Evolutionary conservation across 1,140 invertebrate species (phyloP).

Genomic region (Nephila pilipes): DNA sequence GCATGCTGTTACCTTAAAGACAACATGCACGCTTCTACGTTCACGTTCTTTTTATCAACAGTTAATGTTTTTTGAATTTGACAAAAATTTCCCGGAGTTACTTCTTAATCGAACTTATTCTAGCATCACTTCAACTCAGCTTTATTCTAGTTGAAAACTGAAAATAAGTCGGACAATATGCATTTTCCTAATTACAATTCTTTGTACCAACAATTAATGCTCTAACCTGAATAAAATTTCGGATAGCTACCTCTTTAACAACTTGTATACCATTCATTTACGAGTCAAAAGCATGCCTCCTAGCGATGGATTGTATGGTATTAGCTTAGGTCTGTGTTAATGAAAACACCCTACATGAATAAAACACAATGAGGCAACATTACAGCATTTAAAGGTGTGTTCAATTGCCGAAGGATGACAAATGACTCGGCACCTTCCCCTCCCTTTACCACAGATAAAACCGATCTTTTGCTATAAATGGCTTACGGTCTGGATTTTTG

Average conservation of each 20-base stretch:
- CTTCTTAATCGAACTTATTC: too few relatives aligned
- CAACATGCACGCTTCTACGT: too few relatives aligned
- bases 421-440: neutral
- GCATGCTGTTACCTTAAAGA: too few relatives aligned
- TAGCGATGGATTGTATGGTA: neutral
- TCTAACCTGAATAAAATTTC: neutral
- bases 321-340: neutral
- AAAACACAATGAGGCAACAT: constrained; percentile 25
- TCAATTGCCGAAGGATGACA: constrained; percentile 50
- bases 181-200: too few relatives aligned
- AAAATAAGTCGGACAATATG: too few relatives aligned
- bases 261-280: neutral
- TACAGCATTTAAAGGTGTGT: constrained; percentile 29
- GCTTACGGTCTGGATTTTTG: constrained; percentile 20
- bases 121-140: too few relatives aligned
- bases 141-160: too few relatives aligned
- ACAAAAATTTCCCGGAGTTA: too few relatives aligned
- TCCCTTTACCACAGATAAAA: neutral
- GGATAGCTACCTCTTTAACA: neutral
- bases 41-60: too few relatives aligned
- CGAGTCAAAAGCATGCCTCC: neutral
- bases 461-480: constrained; percentile 32
- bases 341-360: constrained; percentile 6
- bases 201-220: neutral
- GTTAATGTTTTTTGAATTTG: too few relatives aligned